These are phyloP conservation scores for Leptonema lineaticorne DNA, from an alignment of 1,140 invertebrate genomes.

Conservation along the genomic window DNA sequence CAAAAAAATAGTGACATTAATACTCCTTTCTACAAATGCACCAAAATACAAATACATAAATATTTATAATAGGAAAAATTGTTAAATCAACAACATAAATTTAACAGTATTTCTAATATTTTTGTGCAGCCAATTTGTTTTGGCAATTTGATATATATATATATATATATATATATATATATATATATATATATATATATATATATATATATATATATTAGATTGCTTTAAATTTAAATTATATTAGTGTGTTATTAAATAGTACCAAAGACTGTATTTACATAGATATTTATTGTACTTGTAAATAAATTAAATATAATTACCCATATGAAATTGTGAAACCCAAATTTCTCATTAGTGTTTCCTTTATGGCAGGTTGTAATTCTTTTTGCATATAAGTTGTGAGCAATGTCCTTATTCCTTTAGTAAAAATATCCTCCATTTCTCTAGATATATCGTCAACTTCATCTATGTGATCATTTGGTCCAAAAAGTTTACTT, in stretches of 20 bases:
- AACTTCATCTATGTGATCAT: constrained; percentile 55
- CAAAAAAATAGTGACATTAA: no score
- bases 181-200: no score
- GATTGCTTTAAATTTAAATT: constrained; percentile 6
- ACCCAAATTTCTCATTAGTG: constrained; percentile 80
- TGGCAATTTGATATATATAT: no score
- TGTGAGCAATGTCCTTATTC: constrained; percentile 74
- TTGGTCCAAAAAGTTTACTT: constrained; percentile 52
- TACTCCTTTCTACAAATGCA: no score
- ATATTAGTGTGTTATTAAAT: background rate
- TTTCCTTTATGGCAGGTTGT: constrained; percentile 80
- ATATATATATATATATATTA: background rate
- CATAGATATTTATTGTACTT: no score
- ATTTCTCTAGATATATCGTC: constrained; percentile 73
- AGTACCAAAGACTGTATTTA: no score
- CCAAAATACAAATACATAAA: no score
- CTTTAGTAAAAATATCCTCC: constrained; percentile 79
- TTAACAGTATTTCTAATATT: no score
- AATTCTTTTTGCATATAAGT: constrained; percentile 80
- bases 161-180: no score
- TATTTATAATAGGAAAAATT: no score
- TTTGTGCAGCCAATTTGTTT: no score
- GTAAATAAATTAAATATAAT: background rate
- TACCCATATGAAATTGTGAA: constrained; percentile 79
- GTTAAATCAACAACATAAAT: no score